Conservation (phyloP, 2,888 invertebrate genomes). For the Cryptocephalus moraei region DNA sequence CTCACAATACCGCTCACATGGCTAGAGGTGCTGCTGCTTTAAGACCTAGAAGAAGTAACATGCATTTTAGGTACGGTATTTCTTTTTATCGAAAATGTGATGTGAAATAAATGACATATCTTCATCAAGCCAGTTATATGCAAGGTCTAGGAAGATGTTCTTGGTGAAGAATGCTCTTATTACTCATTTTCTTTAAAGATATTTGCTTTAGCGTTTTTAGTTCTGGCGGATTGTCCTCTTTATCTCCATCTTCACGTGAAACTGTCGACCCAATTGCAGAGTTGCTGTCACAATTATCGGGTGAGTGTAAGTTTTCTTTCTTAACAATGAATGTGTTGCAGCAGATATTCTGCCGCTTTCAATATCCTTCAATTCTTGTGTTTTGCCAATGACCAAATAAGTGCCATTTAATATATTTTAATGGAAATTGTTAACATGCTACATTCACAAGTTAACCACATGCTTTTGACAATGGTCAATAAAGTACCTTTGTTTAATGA, state of each 20-base stretch:
- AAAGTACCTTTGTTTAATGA: too few relatives aligned
- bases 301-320: constrained; percentile 8
- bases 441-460: too few relatives aligned
- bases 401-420: too few relatives aligned
- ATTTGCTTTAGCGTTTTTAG: constrained; percentile 43
- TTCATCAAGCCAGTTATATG: not conserved
- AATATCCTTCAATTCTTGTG: too few relatives aligned
- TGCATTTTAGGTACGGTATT: constrained; percentile 71
- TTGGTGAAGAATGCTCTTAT: too few relatives aligned
- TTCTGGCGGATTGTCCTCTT: constrained; percentile 70
- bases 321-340: not conserved
- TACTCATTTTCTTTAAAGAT: constrained; percentile 12
- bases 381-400: too few relatives aligned
- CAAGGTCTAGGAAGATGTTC: not conserved
- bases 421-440: too few relatives aligned
- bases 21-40: constrained; percentile 30
- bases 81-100: not conserved
- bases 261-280: constrained; percentile 96
- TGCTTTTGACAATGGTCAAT: too few relatives aligned
- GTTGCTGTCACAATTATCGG: constrained; percentile 87
- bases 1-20: constrained; percentile 24
- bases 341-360: too few relatives aligned
- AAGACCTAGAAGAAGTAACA: constrained; percentile 79
- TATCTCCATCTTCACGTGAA: constrained; percentile 83
- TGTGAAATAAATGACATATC: not conserved